Percentiles rank a stretch among this genome's conserved stretches.
phyloP scores from a whole-genome alignment of 2,888 invertebrate species.

The Chaetoderma sp. region DNA sequence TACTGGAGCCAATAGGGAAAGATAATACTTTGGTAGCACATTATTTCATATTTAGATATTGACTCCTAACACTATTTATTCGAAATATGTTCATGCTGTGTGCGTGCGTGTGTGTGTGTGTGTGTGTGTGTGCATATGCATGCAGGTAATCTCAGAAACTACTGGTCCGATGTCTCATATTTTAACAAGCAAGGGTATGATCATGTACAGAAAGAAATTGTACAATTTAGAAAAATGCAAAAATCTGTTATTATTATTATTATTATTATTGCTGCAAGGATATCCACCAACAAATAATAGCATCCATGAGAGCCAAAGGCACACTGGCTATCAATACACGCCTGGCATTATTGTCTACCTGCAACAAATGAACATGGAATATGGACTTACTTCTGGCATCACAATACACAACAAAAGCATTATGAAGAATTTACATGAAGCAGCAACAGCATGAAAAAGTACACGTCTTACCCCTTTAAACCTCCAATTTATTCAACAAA shows the following conservation, averaged over 20 bases:
- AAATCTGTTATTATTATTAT: no score
- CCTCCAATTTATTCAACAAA: no score
- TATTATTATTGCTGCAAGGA: conserved; percentile 52
- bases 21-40: no score
- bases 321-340: conserved; percentile 80
- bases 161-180: not conserved
- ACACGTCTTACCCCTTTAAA: no score
- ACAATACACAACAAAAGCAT: not conserved
- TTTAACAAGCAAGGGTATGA: not conserved
- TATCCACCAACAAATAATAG: conserved; percentile 92
- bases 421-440: not conserved
- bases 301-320: conserved; percentile 84
- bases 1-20: no score
- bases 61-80: no score
- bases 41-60: no score
- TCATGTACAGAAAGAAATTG: not conserved
- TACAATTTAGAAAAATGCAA: not conserved
- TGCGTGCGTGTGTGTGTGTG: no score
- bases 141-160: not conserved
- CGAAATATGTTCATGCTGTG: not conserved
- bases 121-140: no score
- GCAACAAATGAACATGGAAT: not conserved
- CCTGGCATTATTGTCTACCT: no score
- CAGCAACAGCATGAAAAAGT: no score
- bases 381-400: not conserved